Conservation (phyloP, 2,888 invertebrate genomes). For the Caenorhabditis sulstoni region DNA sequence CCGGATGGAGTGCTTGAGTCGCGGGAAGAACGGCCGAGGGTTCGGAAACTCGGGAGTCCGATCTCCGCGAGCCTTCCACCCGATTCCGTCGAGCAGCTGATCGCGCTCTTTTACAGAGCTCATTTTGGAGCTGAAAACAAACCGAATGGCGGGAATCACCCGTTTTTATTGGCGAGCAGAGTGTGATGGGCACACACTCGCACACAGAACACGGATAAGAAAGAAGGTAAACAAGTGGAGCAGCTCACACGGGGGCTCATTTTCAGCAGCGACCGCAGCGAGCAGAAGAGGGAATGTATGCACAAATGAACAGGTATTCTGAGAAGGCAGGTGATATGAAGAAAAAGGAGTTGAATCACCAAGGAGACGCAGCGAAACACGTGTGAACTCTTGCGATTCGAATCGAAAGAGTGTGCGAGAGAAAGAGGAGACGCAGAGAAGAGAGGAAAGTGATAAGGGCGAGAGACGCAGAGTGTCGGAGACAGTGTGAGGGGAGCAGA, state of each 20-base stretch:
- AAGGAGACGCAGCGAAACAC: too few relatives aligned
- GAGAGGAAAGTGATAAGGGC: too few relatives aligned
- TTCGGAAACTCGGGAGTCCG: conserved; percentile 55
- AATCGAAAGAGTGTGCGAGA: too few relatives aligned
- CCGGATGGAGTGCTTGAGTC: conserved; percentile 62
- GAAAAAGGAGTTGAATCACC: too few relatives aligned
- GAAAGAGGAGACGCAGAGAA: too few relatives aligned
- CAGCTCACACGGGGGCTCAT: neutral
- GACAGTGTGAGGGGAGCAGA: too few relatives aligned
- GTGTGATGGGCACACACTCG: neutral
- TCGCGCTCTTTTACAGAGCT: conserved; percentile 25
- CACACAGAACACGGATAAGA: neutral
- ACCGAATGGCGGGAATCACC: neutral
- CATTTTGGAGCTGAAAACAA: conserved; percentile 16
- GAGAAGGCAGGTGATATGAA: too few relatives aligned
- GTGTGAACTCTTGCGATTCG: too few relatives aligned
- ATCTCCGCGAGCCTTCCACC: conserved; percentile 72
- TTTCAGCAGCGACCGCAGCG: too few relatives aligned
- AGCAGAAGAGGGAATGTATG: too few relatives aligned
- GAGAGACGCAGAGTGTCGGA: too few relatives aligned
- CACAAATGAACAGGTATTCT: too few relatives aligned
- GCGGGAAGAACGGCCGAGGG: conserved; percentile 65
- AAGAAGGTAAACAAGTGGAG: neutral
- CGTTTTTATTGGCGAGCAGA: neutral
- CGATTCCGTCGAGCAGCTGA: conserved; percentile 54